Base-by-base conservation (phyloP, 2,797 vertebrate species). In the Xyrichtys novacula region DNA sequence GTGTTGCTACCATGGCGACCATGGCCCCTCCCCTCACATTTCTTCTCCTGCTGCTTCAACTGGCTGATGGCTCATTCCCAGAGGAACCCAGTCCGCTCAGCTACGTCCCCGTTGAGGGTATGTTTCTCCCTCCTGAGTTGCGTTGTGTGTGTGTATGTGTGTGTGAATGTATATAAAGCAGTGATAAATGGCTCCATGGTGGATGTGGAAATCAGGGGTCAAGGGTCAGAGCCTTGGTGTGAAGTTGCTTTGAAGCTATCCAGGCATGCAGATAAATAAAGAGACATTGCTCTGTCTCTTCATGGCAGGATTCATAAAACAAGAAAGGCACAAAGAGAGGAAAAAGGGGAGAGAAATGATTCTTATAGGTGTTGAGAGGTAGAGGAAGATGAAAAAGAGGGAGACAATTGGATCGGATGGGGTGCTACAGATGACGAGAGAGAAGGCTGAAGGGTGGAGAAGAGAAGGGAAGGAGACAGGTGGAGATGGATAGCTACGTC, bases 71-170 rank as follows among this genome's bases (percentile, higher is more conserved):
- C 78, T 92, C 95, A 46, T 98, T 98, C 92, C 97, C 96, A 6
- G 97, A 98, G 88, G 97, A 99, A 78, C 94, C 95, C 1, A 95
- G 94, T 29, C 97, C 97, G 57, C 95, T 98, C 72, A 94, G 93
- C 61, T 94, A 95, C 73, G 95, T 96, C 84, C 94, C 96, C 26
- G 63, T 92, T 54, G 96, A 98, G 89, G 96, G 97, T 99, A 94
- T 91, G 96, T 94, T 60, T 86, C 86, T 76, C 77, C 83, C 80
- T 65, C 36, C 23, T 47, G 43, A 34, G 32, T n/a, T n/a, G n/a
- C n/a, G n/a, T n/a, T 50, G 54, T 49, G 38, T 38, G 52, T 63
- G 43, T 59, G 61, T 64, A 65, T 56, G 43, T 49, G 57, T 47
- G 59, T 20, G 52, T n/a, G 40, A 23, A 55, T 48, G 53, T 57